Percentiles rank a stretch among this genome's conserved stretches.
These are phyloP conservation scores for Pilophorus perplexus DNA, from an alignment of 2,888 invertebrate species.

Conservation along the genomic window DNA sequence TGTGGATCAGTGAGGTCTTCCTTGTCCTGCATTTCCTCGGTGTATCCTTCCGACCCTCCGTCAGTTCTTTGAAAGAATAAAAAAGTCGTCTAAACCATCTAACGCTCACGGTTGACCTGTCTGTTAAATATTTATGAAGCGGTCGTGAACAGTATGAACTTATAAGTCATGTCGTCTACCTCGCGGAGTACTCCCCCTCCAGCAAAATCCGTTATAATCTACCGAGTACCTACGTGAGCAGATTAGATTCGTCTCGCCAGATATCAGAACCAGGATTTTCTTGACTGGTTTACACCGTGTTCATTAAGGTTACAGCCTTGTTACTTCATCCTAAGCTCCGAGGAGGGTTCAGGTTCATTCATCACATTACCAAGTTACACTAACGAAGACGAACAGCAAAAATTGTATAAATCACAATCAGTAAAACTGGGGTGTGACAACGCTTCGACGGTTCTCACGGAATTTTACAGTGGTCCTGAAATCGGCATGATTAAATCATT, in stretches of 20 bases:
- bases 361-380: too few relatives aligned
- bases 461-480: too few relatives aligned
- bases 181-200: slow-evolving; percentile 5
- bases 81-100: background rate
- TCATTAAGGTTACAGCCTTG: slow-evolving; percentile 2
- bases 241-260: slow-evolving; percentile 28
- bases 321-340: slow-evolving; percentile 17
- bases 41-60: too few relatives aligned
- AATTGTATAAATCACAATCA: too few relatives aligned
- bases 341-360: too few relatives aligned
- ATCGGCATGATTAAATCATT: too few relatives aligned
- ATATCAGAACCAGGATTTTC: background rate
- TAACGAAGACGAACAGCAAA: too few relatives aligned
- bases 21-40: too few relatives aligned
- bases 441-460: too few relatives aligned
- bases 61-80: too few relatives aligned
- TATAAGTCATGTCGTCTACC: slow-evolving; percentile 20
- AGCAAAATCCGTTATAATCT: slow-evolving; percentile 33
- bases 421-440: too few relatives aligned
- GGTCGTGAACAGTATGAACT: slow-evolving; percentile 30
- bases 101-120: slow-evolving; percentile 9
- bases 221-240: slow-evolving; percentile 25
- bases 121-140: slow-evolving; percentile 34
- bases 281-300: slow-evolving; percentile 8
- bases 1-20: too few relatives aligned